Evolutionary conservation across 2,797 vertebrate species (phyloP), one percentile per base, ranked within the genome.

Genomic region (Hephaestus fuliginosus): DNA sequence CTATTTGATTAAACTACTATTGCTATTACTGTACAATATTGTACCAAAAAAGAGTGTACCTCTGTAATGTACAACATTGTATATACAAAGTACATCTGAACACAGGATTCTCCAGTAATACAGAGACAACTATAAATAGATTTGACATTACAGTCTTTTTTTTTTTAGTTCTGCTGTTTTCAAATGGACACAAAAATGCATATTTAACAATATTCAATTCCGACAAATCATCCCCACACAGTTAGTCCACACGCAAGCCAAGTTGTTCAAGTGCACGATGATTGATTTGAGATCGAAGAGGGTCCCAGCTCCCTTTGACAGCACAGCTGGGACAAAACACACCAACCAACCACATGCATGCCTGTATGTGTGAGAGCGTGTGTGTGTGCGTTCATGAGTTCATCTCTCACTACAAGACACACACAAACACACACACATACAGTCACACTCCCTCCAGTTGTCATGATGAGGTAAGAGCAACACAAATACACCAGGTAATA

Each of bases 1-100:
- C 94, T 95, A 96, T 96, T 95, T 93, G 91, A 96, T 95, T 95
- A 94, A 95, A 94, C 93, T 94, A 94, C 95, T 96, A 95, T 96
- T 95, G 95, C 95, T 95, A 95, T 95, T 95, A 95, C 96, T 96
- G 95, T 96, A 96, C 95, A 96, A 95, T 96, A 95, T 91, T 96
- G 95, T 96, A 96, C 94, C 95, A 95, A 94, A 94, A 92, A 95
- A 92, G 88, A 95, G 90, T 96, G 97, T 96, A 97, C 96, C 97
- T 97, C 96, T 97, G 96, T 95, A 96, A 97, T 96, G 96, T 97
- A 97, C 97, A 97, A 95, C 95, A 94, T 96, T 96, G 93, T 97
- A 97, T 97, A 96, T 97, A 97, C 96, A 97, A 96, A 97, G 96
- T 96, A 96, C 96, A 96, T 96, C 90, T 96, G 95, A 96, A 97